Base-by-base conservation (phyloP, 1,140 invertebrate genomes). In the Melanaphis sacchari region DNA sequence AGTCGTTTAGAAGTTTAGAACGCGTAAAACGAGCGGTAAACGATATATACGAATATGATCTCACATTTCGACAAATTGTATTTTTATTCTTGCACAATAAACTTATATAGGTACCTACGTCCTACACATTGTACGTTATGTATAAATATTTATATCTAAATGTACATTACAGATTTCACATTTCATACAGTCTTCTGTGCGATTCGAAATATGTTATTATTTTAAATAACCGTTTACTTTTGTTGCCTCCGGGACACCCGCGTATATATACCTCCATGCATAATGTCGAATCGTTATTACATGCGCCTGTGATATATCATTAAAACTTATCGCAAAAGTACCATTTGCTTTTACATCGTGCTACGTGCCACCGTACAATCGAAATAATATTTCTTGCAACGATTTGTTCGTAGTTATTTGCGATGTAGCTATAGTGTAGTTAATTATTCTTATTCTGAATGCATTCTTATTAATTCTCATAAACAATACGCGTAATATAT, bases 181-280 rank as follows among this genome's bases (percentile, higher is more conserved):
- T 76, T 76, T 76, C 59, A 18, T 76, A 76, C 18, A 76, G 31
- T 76, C 31, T 76, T 76, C 59, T 76, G 59, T 15, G 31, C n/a
- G 15, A 18, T n/a, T 66, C 59, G 5, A 76, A 76, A 76, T 76
- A 76, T 76, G 59, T 76, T 76, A 76, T 76, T 76, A 76, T 76
- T 76, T 76, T 76, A 76, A 76, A 76, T 76, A n/a, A 76, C 59
- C 59, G 59, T 76, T 76, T n/a, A n/a, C 15, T 76, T n/a, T 76
- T 59, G 59, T 18, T 76, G 59, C 59, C 59, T 21, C 15, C 59
- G n/a, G 59, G 59, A 76, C 31, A 18, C n/a, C n/a, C n/a, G n/a
- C 59, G 59, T 76, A 76, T 31, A 15, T 15, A 76, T 76, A 76
- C 15, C 59, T 76, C 59, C 59, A n/a, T 15, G n/a, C 31, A 76